Conservation (phyloP, 2,113 vertebrate species). For the Rousettus leschenaultii region DNA sequence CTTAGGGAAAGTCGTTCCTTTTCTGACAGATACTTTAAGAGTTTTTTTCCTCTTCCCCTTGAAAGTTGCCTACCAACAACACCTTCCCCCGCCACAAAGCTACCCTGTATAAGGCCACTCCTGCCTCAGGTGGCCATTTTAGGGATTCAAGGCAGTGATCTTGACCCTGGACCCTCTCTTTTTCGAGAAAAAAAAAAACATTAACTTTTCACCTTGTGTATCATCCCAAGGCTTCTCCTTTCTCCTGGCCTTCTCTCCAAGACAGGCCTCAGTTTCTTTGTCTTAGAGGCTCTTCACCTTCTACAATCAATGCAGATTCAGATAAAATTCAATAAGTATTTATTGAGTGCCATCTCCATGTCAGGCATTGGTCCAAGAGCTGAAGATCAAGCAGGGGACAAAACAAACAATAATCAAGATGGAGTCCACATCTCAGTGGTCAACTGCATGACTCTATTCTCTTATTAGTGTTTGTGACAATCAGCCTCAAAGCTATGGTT, state of each 20-base stretch:
- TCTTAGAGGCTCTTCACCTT: neutral
- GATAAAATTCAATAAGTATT: neutral
- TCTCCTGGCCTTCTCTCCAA: neutral
- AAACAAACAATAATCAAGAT: neutral
- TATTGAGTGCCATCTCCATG: neutral
- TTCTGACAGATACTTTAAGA: neutral
- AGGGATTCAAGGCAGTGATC: neutral
- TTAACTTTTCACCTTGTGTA: neutral
- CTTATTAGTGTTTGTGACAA: neutral
- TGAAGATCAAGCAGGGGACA: neutral
- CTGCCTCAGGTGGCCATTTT: neutral
- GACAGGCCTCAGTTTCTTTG: neutral
- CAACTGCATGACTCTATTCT: neutral
- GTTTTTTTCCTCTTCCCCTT: neutral
- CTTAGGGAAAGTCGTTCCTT: neutral
- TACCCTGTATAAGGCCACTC: neutral
- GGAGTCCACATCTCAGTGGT: neutral
- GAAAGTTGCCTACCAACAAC: neutral
- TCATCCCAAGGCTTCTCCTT: neutral
- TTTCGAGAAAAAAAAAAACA: neutral
- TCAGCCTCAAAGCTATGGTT: neutral
- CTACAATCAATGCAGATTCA: neutral
- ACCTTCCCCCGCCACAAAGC: accelerated
- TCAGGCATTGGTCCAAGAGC: neutral
- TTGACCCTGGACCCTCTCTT: neutral